These are phyloP conservation scores for Drosophila lacteicornis DNA, from an alignment of 1,140 invertebrate species.

Conservation along the genomic window DNA sequence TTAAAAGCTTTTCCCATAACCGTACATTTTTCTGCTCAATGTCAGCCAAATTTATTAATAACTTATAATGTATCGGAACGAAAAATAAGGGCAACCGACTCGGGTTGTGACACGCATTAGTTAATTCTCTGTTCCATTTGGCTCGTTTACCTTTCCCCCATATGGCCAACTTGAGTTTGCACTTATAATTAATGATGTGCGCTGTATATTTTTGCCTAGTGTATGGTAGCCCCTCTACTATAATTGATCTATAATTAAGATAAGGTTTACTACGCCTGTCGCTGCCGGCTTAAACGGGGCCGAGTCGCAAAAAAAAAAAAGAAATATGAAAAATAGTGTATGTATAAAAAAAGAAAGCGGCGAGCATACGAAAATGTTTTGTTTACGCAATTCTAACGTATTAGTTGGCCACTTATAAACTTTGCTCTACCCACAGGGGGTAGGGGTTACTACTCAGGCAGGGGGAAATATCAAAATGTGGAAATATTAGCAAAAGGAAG, in stretches of 20 bases:
- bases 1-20: neutral
- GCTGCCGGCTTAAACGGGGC: slow-evolving; percentile 39
- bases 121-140: slow-evolving; percentile 33
- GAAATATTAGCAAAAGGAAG: slow-evolving; percentile 17
- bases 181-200: slow-evolving; percentile 52
- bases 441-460: slow-evolving; percentile 7
- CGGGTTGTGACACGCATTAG: slow-evolving; percentile 28
- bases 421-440: slow-evolving; percentile 1
- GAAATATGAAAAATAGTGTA: neutral
- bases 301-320: slow-evolving; percentile 9
- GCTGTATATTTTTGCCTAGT: slow-evolving; percentile 23
- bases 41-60: slow-evolving; percentile 11
- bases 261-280: slow-evolving; percentile 69
- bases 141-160: slow-evolving; percentile 14
- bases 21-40: neutral
- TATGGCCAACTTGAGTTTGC: slow-evolving; percentile 35
- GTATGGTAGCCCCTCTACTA: slow-evolving; percentile 40
- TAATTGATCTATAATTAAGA: slow-evolving; percentile 83
- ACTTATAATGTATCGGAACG: slow-evolving; percentile 4
- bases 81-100: slow-evolving; percentile 11
- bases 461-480: slow-evolving; percentile 7
- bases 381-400: slow-evolving; percentile 64
- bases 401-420: slow-evolving; percentile 42
- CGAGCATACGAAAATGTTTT: slow-evolving; percentile 41
- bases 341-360: slow-evolving; percentile 42